Percentiles rank a stretch among this genome's conserved stretches.
Evolutionary conservation across 2,888 invertebrate species (phyloP).

Genomic region (Drosophila diplacantha): DNA sequence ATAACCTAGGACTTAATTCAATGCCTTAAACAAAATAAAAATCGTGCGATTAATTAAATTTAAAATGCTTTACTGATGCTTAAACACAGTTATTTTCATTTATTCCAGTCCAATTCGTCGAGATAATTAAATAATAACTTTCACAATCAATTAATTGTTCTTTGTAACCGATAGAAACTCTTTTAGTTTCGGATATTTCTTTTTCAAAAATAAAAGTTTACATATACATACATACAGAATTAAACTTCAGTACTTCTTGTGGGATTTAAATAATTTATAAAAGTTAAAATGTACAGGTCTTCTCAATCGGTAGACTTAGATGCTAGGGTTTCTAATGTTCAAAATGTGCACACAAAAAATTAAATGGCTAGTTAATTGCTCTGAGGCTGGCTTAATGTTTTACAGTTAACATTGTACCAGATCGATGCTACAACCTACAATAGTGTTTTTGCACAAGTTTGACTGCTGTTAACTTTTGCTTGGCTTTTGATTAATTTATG

Average conservation of each 20-base stretch:
- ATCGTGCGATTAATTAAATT: neutral
- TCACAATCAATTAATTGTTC: neutral
- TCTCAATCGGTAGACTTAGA: neutral
- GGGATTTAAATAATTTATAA: slow-evolving; percentile 4
- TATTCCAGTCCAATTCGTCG: neutral
- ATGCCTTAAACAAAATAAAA: neutral
- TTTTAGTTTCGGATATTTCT: neutral
- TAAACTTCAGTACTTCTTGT: slow-evolving; percentile 3
- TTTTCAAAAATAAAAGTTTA: neutral
- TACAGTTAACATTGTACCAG: slow-evolving; percentile 21
- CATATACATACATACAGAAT: neutral
- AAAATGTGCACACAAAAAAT: slow-evolving; percentile 27
- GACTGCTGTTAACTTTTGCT: slow-evolving; percentile 22
- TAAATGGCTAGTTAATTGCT: slow-evolving; percentile 40
- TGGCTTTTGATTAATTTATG: slow-evolving; percentile 24
- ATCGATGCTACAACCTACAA: slow-evolving; percentile 18
- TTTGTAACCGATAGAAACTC: no score
- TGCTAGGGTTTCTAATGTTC: slow-evolving; percentile 28
- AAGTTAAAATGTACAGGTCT: slow-evolving; percentile 2
- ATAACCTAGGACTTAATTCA: no score
- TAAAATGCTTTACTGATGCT: neutral
- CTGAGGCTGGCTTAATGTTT: slow-evolving; percentile 20
- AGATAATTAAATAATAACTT: neutral
- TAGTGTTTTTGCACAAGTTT: slow-evolving; percentile 11
- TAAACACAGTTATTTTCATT: neutral